Conservation (phyloP, 2,888 invertebrate species). For the Amiota communis region DNA sequence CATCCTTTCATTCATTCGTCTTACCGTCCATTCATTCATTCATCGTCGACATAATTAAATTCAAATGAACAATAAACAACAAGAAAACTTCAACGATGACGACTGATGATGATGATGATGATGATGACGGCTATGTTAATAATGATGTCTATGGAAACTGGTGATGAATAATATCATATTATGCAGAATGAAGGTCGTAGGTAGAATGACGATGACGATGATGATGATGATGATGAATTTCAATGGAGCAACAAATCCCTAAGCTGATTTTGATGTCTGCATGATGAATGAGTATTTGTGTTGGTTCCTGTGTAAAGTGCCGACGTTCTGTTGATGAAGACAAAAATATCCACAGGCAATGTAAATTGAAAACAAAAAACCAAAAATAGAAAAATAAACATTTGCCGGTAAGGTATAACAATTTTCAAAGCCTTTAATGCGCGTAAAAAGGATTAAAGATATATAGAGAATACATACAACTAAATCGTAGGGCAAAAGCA, state of each 20-base stretch:
- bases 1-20: background rate
- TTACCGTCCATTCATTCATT: too few species aligned
- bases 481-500: background rate
- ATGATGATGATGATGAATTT: conserved; percentile 53
- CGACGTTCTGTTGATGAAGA: conserved; percentile 41
- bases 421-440: conserved; percentile 57
- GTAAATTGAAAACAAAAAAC: conserved; percentile 42
- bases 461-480: conserved; percentile 17
- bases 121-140: too few species aligned
- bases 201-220: background rate
- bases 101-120: conserved; percentile 31
- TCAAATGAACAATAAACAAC: conserved; percentile 44
- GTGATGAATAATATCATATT: too few species aligned
- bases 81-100: conserved; percentile 38
- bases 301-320: conserved; percentile 40
- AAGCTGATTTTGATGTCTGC: conserved; percentile 62
- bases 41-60: conserved; percentile 51
- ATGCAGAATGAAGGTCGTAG: too few species aligned
- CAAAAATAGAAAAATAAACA: background rate
- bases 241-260: conserved; percentile 58
- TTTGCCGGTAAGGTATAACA: conserved; percentile 24
- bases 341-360: conserved; percentile 31
- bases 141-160: too few species aligned
- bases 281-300: conserved; percentile 19
- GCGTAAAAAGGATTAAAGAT: conserved; percentile 57